These are phyloP conservation scores for Fregata magnificens DNA, from an alignment of 2,113 vertebrate genomes.

Conservation along the genomic window DNA sequence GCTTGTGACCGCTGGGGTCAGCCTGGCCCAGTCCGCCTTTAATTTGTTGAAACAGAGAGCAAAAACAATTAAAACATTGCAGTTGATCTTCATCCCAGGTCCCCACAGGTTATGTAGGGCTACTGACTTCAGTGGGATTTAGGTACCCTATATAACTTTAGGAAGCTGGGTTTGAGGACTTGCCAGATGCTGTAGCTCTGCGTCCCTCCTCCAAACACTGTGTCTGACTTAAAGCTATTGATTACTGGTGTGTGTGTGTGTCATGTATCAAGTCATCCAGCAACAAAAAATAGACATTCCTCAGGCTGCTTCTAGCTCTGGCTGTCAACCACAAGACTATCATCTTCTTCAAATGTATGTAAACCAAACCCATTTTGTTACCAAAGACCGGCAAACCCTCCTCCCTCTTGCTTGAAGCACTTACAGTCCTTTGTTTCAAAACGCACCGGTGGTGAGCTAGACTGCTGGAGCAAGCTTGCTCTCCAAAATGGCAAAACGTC, in stretches of 20 bases:
- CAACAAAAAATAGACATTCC: background rate
- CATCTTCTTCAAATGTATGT: background rate
- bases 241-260: background rate
- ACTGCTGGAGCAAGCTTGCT: background rate
- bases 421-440: background rate
- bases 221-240: background rate
- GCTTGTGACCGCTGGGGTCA: background rate
- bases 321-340: background rate
- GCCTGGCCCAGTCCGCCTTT: background rate
- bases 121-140: background rate
- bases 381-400: background rate
- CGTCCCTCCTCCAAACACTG: background rate
- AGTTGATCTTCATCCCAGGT: background rate
- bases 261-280: background rate
- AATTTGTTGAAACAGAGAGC: background rate
- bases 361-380: background rate
- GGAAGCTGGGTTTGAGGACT: background rate
- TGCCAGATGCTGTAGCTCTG: background rate
- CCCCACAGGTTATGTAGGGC: fast-evolving
- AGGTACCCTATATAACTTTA: background rate
- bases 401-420: background rate
- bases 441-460: background rate
- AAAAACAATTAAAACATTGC: background rate
- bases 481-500: background rate
- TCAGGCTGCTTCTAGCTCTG: background rate